Conservation (phyloP, 2,113 vertebrate species). For the Gnathonemus echidnorhynchus region DNA sequence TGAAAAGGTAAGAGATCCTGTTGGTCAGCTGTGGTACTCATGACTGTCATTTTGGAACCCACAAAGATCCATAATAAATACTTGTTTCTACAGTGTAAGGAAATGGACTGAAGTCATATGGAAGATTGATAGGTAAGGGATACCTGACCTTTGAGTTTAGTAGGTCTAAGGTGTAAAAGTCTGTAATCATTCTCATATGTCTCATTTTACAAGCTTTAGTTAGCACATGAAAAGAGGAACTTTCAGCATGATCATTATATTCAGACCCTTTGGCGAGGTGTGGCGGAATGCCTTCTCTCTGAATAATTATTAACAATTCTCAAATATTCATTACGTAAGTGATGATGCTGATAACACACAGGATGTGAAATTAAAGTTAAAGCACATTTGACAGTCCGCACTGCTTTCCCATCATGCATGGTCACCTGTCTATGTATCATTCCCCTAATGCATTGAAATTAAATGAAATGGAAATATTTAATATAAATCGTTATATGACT, state of each 20-base stretch:
- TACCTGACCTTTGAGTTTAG: not conserved
- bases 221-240: not conserved
- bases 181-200: not conserved
- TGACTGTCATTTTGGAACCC: not conserved
- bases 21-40: not conserved
- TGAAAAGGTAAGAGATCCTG: not conserved
- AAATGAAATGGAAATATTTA: not conserved
- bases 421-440: not conserved
- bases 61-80: not conserved
- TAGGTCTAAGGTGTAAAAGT: not conserved
- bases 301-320: conserved; percentile 54
- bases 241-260: conserved; percentile 8
- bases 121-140: not conserved
- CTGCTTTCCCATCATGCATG: conserved; percentile 33
- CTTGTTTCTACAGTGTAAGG: not conserved
- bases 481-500: not conserved
- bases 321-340: conserved; percentile 54
- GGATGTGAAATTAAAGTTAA: conserved; percentile 45
- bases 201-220: not conserved
- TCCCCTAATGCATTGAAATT: not conserved
- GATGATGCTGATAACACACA: conserved; percentile 30
- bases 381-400: conserved; percentile 21
- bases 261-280: conserved; percentile 33
- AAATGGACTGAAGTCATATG: not conserved
- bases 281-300: conserved; percentile 38